phyloP scores from a whole-genome alignment of 2,797 vertebrate genomes.

The Onychomys arenicola region DNA sequence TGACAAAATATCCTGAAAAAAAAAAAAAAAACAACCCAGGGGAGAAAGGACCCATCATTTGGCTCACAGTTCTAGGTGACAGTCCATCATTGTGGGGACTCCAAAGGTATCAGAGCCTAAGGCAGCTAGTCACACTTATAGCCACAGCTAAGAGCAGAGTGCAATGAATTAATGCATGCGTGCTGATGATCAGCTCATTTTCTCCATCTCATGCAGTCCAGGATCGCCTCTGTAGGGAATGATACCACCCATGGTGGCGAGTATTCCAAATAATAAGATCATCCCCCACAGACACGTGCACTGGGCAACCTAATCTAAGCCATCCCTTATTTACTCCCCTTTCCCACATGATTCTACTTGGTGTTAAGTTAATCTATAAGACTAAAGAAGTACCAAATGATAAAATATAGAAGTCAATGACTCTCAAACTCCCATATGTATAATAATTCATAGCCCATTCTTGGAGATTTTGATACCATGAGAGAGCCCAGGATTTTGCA shows the following conservation, averaged over 20 bases:
- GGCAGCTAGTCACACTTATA: background rate
- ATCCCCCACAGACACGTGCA: background rate
- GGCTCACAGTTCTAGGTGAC: background rate
- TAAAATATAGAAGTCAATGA: background rate
- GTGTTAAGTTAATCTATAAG: background rate
- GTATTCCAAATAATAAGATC: background rate
- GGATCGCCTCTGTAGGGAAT: background rate
- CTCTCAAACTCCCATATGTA: background rate
- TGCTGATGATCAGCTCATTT: background rate
- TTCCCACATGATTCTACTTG: background rate
- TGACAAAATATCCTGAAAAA: background rate
- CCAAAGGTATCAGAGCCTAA: background rate
- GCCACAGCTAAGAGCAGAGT: background rate
- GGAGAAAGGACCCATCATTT: background rate
- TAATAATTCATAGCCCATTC: background rate
- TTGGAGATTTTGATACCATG: background rate
- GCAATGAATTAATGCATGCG: no score
- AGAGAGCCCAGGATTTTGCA: background rate
- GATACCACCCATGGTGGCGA: background rate
- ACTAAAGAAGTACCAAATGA: background rate
- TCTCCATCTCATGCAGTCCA: background rate
- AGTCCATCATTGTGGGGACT: background rate
- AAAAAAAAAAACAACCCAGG: background rate
- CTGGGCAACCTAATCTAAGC: background rate
- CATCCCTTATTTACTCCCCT: background rate